Conservation (phyloP, 2,888 invertebrate species). For the Teleiodes luculella region DNA sequence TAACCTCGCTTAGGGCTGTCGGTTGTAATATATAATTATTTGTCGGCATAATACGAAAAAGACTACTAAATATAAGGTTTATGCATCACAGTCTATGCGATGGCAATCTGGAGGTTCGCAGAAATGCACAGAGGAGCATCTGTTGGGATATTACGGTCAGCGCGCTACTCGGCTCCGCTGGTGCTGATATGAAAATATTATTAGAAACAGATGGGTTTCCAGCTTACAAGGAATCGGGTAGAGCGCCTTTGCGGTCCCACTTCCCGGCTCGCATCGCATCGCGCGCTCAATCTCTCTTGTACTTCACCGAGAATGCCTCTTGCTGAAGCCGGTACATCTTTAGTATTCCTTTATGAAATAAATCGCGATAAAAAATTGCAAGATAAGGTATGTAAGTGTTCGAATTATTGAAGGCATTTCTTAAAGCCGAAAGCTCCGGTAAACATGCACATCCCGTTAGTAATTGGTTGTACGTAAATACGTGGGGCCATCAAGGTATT, state of each 20-base stretch:
- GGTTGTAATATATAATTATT: constrained; percentile 44
- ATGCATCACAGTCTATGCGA: constrained; percentile 41
- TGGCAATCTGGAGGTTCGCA: constrained; percentile 63
- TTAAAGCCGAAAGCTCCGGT: constrained; percentile 30
- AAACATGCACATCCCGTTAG: constrained; percentile 39
- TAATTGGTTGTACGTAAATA: constrained; percentile 51
- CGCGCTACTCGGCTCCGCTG: constrained; percentile 28
- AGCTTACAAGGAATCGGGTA: constrained; percentile 14
- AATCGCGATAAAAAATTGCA: constrained; percentile 22
- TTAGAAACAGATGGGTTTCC: constrained; percentile 60
- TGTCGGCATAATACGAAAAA: constrained; percentile 55
- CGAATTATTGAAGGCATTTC: constrained; percentile 32
- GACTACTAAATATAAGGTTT: too few relatives aligned
- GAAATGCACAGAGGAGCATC: constrained; percentile 66
- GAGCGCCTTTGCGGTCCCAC: constrained; percentile 2
- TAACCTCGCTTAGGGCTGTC: constrained; percentile 25
- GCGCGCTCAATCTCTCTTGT: not conserved
- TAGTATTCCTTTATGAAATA: constrained; percentile 21
- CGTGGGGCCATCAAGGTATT: constrained; percentile 56
- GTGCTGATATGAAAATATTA: constrained; percentile 68
- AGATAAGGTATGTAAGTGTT: constrained; percentile 29
- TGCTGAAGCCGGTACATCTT: constrained; percentile 11
- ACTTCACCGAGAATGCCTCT: constrained; percentile 4
- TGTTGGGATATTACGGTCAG: constrained; percentile 59
- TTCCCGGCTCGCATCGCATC: not conserved